Base-by-base conservation (phyloP, 2,113 vertebrate genomes). In the Neogobius melanostomus region DNA sequence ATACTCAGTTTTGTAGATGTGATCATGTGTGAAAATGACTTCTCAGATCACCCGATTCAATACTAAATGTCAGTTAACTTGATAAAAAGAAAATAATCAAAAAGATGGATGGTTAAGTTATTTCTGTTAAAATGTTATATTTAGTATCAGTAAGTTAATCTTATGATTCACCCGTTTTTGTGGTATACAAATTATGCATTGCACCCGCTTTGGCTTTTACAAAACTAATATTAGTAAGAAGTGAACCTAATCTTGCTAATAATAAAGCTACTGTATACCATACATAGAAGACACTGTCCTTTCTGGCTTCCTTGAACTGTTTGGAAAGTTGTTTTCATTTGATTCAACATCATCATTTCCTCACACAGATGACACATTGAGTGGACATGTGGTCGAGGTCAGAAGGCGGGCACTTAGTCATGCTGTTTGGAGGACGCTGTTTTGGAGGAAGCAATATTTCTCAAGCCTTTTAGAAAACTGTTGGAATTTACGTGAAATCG, bases 381-480 rank as follows among this genome's bases (percentile, higher is more conserved):
- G 52, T 75, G 11, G 12, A 68, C 36, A 44, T 72, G 47, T 44
- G 64, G 63, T 42, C 73, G 59, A 75, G 21, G 48, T 84, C 59
- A 14, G 56, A 65, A 54, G 45, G 59, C 12, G 8, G 46, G 15
- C n/a, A 17, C 6, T 50, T 48, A 76, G 44, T 79, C 52, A 77
- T 68, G 51, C 45, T 65, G 15, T 5, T 62, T 5, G 5, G 4
- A 43, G 21, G 10, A n/a, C 7, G 2, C 53, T 4, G 44, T 61
- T 66, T 65, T 17, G 42, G 15, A 50, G 70, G 16, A 8, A 5
- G 28, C 17, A 7, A 8, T 7, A 43, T 71, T 42, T 56, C 43
- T 62, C 9, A 47, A 52, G 45, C 1, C 15, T 57, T 9, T 17
- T 0, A 50, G 43, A 49, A 53, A 54, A 73, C 1, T 6, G 7